These are phyloP conservation scores for Cosmia trapezina DNA, from an alignment of 2,888 invertebrate species.

Conservation along the genomic window DNA sequence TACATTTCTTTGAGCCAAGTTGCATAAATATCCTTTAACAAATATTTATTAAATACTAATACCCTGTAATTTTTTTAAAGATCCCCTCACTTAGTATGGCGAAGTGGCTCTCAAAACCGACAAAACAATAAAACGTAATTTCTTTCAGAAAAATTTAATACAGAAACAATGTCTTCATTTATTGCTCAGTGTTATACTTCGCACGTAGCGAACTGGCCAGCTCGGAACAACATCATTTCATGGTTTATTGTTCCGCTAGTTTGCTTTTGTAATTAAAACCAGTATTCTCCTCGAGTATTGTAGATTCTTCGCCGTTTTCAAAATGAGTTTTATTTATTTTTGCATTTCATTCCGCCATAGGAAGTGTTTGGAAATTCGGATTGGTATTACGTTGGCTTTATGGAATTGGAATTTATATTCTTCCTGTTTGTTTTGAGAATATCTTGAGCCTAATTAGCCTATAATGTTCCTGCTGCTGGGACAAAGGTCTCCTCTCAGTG, in stretches of 20 bases:
- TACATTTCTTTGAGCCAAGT: neutral
- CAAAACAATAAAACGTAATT: conserved; percentile 45
- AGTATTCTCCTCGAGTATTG: conserved; percentile 42
- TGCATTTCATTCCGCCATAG: conserved; percentile 23
- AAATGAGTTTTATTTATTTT: conserved; percentile 51
- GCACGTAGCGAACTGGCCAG: conserved; percentile 66
- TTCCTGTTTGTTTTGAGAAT: neutral
- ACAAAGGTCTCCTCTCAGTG: too few relatives aligned
- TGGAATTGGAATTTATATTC: neutral
- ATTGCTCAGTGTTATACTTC: conserved; percentile 55
- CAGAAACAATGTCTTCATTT: conserved; percentile 57
- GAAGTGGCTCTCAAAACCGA: neutral
- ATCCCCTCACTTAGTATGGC: conserved; percentile 5
- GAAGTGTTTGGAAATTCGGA: conserved; percentile 26
- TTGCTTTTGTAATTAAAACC: conserved; percentile 63
- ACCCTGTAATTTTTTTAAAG: conserved; percentile 1
- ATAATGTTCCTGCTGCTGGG: too few relatives aligned
- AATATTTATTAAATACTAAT: neutral
- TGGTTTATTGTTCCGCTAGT: conserved; percentile 66
- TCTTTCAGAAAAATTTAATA: conserved; percentile 37
- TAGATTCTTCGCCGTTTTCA: conserved; percentile 29
- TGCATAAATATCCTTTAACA: neutral
- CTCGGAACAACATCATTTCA: conserved; percentile 63
- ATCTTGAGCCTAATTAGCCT: neutral
- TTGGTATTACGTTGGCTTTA: conserved; percentile 16